These are phyloP conservation scores for Dyspetes luteomarginatus DNA, from an alignment of 2,888 invertebrate species.

Conservation along the genomic window DNA sequence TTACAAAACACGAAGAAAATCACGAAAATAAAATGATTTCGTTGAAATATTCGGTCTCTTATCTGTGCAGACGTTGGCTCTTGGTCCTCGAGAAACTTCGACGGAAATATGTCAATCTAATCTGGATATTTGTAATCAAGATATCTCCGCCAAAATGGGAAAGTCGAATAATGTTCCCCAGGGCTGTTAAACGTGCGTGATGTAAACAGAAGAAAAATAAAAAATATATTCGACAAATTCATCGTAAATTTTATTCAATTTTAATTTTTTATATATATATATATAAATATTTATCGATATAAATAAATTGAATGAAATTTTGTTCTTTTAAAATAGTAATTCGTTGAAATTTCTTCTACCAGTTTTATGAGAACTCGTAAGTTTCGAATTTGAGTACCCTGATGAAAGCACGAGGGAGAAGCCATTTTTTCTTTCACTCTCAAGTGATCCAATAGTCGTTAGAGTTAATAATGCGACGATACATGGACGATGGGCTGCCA, in stretches of 20 bases:
- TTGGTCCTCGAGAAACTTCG: constrained; percentile 60
- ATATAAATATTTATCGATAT: constrained; percentile 11
- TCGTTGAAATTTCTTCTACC: too few relatives aligned
- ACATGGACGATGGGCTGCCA: too few relatives aligned
- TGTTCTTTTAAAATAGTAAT: too few relatives aligned
- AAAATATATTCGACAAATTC: neutral
- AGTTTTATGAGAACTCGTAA: too few relatives aligned
- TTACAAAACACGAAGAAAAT: neutral
- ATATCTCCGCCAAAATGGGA: constrained; percentile 59
- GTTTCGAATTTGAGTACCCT: too few relatives aligned
- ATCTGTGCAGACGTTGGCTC: constrained; percentile 61
- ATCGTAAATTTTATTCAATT: neutral
- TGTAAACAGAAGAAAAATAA: neutral
- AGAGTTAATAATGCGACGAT: too few relatives aligned
- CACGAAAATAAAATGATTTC: neutral
- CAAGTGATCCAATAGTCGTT: too few relatives aligned
- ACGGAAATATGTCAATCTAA: constrained; percentile 63
- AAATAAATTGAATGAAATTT: too few relatives aligned
- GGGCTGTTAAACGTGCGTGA: constrained; percentile 35
- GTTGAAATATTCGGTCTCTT: neutral
- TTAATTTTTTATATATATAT: too few relatives aligned
- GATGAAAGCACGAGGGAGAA: too few relatives aligned
- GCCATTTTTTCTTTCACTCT: too few relatives aligned
- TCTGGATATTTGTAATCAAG: constrained; percentile 58
- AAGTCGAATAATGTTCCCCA: constrained; percentile 43